Evolutionary conservation across 2,888 invertebrate genomes (phyloP), one percentile per base, ranked within the genome.

Genomic region (Ennomos quercinarius): DNA sequence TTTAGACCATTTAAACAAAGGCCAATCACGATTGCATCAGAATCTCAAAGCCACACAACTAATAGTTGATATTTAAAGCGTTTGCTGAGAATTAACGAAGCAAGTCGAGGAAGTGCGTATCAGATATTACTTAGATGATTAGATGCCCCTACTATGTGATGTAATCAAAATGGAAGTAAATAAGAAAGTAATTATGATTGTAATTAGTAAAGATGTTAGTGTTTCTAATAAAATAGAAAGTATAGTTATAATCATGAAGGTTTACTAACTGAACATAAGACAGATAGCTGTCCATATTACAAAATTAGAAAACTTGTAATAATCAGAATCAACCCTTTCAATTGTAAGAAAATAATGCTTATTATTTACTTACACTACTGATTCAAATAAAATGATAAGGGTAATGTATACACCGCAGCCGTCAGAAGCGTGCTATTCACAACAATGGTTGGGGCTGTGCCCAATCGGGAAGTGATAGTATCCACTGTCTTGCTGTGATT

Each of bases 401-500:
- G 45, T 35, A 10, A 4, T 11, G 17, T 17, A 4, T 17, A 17
- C 4, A 17, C 17, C 27, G 6, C 12, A 42, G 10, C n/a, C n/a
- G n/a, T 13, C 45, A 45, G 64, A 65, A 58, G 51, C 61, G 39
- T 60, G 69, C 41, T 67, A 66, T 17, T 38, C 9, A 48, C 49
- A 49, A 74, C 73, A 81, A 80, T 80, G 74, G 80, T 71, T 66
- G 73, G 71, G 71, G 68, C 66, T 71, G 69, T 71, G 76, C 74
- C 78, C 78, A 81, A 83, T 82, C 82, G 79, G 83, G 80, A 79
- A 81, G 63, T 58, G 83, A 83, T 83, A 71, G 34, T 77, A 84
- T 84, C 83, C 57, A 36, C 37, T 37, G 10, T 40, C 53, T 48
- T 41, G 61, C 41, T 61, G 57, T 61, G 70, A 75, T 77, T 71